Conservation (phyloP, 1,140 invertebrate genomes). For the Heliconius hermathena region DNA sequence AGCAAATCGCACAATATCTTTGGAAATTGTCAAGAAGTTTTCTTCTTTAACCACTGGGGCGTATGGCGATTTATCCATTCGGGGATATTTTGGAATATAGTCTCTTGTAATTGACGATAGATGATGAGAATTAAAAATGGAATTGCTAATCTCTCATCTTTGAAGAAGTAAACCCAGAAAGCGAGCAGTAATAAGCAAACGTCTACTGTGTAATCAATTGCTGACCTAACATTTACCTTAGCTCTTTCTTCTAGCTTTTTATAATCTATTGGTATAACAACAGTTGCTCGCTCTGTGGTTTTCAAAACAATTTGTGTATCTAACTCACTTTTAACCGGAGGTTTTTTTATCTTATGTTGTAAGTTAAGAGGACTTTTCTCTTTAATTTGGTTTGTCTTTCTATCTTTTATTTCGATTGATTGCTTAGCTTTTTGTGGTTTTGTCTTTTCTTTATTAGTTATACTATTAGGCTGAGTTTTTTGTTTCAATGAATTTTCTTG, state of each 20-base stretch:
- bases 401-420: not conserved
- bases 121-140: slow-evolving; percentile 89
- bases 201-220: slow-evolving; percentile 87
- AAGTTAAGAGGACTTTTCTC: slow-evolving; percentile 38
- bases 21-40: slow-evolving; percentile 71
- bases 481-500: slow-evolving; percentile 17
- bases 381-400: slow-evolving; percentile 1
- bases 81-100: slow-evolving; percentile 67
- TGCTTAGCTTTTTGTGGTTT: not conserved
- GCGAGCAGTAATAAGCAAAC: slow-evolving; percentile 87
- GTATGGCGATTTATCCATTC: slow-evolving; percentile 60
- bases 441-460: slow-evolving; percentile 1
- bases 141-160: slow-evolving; percentile 88
- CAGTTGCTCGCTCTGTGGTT: slow-evolving; percentile 70
- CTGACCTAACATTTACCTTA: slow-evolving; percentile 85
- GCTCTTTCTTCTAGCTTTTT: slow-evolving; percentile 82
- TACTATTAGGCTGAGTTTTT: slow-evolving; percentile 13
- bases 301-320: slow-evolving; percentile 61
- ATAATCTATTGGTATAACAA: slow-evolving; percentile 78
- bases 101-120: slow-evolving; percentile 87
- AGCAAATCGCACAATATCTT: slow-evolving; percentile 69
- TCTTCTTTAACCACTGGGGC: slow-evolving; percentile 72
- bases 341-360: slow-evolving; percentile 53
- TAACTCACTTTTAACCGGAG: slow-evolving; percentile 49
- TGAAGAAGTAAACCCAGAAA: slow-evolving; percentile 90